Evolutionary conservation across 2,113 vertebrate species (phyloP).

Genomic region (Phalacrocorax brasilianus): DNA sequence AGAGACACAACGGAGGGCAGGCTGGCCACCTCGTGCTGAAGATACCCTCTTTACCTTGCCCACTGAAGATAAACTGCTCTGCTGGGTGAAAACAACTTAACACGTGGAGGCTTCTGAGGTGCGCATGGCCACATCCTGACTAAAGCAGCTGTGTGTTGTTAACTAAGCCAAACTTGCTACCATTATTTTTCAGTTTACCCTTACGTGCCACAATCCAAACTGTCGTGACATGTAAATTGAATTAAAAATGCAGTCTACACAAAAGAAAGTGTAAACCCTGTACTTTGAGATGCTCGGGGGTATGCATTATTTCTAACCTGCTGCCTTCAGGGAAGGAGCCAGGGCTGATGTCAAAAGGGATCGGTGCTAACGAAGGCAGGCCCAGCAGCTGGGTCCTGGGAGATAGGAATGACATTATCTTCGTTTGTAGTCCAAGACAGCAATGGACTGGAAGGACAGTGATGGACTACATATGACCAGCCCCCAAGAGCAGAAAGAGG

Average conservation of each 20-base stretch:
- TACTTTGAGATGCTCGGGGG: background rate
- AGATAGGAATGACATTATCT: background rate
- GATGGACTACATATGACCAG: background rate
- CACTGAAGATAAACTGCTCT: background rate
- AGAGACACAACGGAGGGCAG: background rate
- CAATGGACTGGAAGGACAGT: background rate
- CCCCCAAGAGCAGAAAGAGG: background rate
- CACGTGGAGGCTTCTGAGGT: background rate
- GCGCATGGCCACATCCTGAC: background rate
- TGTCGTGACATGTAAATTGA: background rate
- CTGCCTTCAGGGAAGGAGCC: background rate
- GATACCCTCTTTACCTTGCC: background rate
- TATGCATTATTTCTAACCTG: background rate
- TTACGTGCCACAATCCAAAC: background rate
- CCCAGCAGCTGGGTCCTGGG: background rate
- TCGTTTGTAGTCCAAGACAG: background rate
- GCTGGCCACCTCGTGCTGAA: background rate
- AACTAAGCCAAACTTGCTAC: background rate
- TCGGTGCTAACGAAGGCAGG: fast-evolving
- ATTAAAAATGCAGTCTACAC: background rate
- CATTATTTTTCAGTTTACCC: background rate
- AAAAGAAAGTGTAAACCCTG: background rate
- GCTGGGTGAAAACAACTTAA: background rate
- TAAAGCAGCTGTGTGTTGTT: background rate
- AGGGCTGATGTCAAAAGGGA: background rate